Base-by-base conservation (phyloP, 2,113 vertebrate genomes). In the Vulpes lagopus region DNA sequence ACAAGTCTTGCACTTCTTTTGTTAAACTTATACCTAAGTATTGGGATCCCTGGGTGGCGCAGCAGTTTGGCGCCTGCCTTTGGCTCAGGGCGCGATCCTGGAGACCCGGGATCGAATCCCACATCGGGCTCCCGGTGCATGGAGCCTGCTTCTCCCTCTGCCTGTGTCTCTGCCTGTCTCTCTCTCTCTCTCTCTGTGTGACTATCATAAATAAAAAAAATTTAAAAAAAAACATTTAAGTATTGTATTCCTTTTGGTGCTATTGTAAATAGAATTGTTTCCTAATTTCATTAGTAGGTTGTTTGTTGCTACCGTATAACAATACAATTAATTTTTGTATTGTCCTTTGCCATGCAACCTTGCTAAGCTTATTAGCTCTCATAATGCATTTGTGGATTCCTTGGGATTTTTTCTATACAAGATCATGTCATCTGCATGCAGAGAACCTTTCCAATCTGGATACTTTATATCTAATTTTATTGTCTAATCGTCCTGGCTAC, bases 221-320 rank as follows among this genome's bases (percentile, higher is more conserved):
- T n/a, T n/a, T n/a, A n/a, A n/a, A n/a, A n/a, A n/a, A n/a, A n/a
- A n/a, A n/a, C n/a, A n/a, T n/a, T n/a, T 95, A 60, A 20, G 7
- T 91, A 35, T 90, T 89, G 90, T 88, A 65, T 71, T 95, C 51
- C 49, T 94, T 92, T 89, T 91, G 53, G 35, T 74, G 53, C 23
- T 90, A 71, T 64, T 93, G 1, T 49, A 90, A 93, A 82, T 93
- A 94, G 25, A 91, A 82, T 74, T 83, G 43, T 60, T 89, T 88
- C 25, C 69, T 89, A 69, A 78, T 90, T 95, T 93, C 27, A 38
- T 89, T 90, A 73, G 73, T 7, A 78, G 25, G 71, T 51, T 93
- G 35, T 90, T 93, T 27, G 43, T 81, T 90, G 73, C 49, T 90
- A 55, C 55, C 85, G 1, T 69, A 49, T 90, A 95, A 95, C 86